A percentile compares a stretch with the other conserved stretches of the same genome.
Conservation (phyloP, 2,797 vertebrate genomes). For the Anniella stebbinsi region DNA sequence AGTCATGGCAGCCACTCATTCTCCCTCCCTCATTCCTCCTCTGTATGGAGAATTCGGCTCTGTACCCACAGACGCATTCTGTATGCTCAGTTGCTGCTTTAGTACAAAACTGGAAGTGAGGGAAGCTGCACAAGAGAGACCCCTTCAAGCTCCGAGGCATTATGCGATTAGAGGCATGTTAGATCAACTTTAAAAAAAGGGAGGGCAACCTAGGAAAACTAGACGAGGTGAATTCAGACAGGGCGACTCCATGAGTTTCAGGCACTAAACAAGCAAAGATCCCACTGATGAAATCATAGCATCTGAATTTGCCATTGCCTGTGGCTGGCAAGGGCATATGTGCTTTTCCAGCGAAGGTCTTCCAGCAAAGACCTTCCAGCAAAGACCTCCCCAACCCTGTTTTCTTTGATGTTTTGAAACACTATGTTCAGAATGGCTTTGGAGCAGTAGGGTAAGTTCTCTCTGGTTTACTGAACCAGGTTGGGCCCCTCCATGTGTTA, state of each 20-base stretch:
- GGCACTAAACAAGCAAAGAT: neutral
- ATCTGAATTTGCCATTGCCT: neutral
- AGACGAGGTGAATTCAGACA: neutral
- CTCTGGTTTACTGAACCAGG: neutral
- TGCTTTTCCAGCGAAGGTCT: neutral
- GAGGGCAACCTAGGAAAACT: neutral
- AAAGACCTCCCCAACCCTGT: neutral
- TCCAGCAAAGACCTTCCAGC: neutral
- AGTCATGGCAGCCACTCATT: neutral
- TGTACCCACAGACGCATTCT: neutral
- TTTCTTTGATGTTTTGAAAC: neutral
- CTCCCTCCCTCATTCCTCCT: neutral
- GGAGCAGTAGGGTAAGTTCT: neutral
- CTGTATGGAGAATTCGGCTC: neutral
- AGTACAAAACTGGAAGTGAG: neutral
- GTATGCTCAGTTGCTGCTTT: neutral
- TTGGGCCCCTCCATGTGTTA: neutral
- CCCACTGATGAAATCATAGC: neutral
- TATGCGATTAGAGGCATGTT: neutral
- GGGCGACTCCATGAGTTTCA: neutral
- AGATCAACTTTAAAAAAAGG: neutral
- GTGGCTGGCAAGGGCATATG: too few relatives aligned
- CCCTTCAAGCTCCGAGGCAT: neutral
- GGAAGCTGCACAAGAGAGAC: too few relatives aligned
- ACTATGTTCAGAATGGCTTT: neutral